phyloP scores from a whole-genome alignment of 2,888 invertebrate genomes.

The Ophioninae sp. region DNA sequence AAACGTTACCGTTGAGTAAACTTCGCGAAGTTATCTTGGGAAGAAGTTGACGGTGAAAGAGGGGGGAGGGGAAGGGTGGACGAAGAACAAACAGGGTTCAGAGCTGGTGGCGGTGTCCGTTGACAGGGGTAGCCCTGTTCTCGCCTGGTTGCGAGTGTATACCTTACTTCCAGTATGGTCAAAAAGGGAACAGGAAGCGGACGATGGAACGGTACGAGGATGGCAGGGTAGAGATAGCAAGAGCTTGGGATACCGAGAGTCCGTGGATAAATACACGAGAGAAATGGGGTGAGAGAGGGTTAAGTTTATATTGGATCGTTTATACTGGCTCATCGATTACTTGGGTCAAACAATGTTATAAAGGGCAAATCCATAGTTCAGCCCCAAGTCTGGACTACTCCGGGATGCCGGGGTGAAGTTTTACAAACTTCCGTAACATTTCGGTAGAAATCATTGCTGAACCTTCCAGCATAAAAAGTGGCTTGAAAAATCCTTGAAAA shows the following conservation, averaged over 20 bases:
- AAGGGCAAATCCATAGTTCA: constrained; percentile 4
- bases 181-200: constrained; percentile 43
- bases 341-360: constrained; percentile 42
- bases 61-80: constrained; percentile 23
- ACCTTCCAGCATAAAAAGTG: too few relatives aligned
- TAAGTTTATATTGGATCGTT: constrained; percentile 55
- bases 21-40: constrained; percentile 60
- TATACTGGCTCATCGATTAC: constrained; percentile 53
- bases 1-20: constrained; percentile 62
- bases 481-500: too few relatives aligned
- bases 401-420: too few relatives aligned
- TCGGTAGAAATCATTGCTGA: too few relatives aligned
- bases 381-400: not conserved
- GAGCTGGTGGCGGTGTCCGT: constrained; percentile 36
- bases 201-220: constrained; percentile 19
- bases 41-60: constrained; percentile 39
- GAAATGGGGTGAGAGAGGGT: constrained; percentile 1
- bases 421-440: too few relatives aligned
- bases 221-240: constrained; percentile 9
- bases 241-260: constrained; percentile 35
- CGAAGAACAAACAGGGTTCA: constrained; percentile 57
- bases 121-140: constrained; percentile 35
- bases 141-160: constrained; percentile 39
- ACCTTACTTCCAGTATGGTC: constrained; percentile 36
- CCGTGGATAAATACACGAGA: constrained; percentile 55